Conservation (phyloP, 1,140 invertebrate genomes). For the Cyclina sinensis region DNA sequence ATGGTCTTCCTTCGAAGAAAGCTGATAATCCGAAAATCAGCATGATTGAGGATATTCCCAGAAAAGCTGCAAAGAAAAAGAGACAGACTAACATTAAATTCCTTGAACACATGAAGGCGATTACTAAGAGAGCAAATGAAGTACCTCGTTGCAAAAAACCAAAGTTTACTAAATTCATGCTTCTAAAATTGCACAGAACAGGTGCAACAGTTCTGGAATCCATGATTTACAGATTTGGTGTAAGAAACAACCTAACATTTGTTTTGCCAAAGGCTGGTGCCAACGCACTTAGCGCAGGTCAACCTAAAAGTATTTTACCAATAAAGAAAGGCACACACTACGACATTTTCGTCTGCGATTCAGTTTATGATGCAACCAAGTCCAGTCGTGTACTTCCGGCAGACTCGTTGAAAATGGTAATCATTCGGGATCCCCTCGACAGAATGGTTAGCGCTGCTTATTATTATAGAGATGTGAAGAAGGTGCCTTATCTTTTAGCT, state of each 20-base stretch:
- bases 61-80: too few species aligned
- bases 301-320: neutral
- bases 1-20: too few species aligned
- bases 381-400: neutral
- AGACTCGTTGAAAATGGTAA: neutral
- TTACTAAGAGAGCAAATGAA: too few species aligned
- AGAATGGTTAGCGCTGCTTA: slow-evolving; percentile 27
- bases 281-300: neutral
- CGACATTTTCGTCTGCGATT: slow-evolving; percentile 9
- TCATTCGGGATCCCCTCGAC: neutral
- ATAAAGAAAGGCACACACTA: neutral
- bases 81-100: too few species aligned
- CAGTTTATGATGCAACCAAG: neutral
- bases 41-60: too few species aligned
- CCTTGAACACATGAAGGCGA: too few species aligned
- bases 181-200: slow-evolving; percentile 86
- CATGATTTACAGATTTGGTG: slow-evolving; percentile 87
- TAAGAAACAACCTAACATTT: slow-evolving; percentile 87
- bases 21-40: too few species aligned
- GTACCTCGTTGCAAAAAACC: neutral
- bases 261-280: slow-evolving; percentile 82
- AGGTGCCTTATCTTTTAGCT: neutral
- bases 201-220: slow-evolving; percentile 87
- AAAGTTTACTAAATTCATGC: neutral
- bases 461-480: slow-evolving; percentile 9